Evolutionary conservation across 2,113 vertebrate genomes (phyloP).

Genomic region (Stercorarius parasiticus): DNA sequence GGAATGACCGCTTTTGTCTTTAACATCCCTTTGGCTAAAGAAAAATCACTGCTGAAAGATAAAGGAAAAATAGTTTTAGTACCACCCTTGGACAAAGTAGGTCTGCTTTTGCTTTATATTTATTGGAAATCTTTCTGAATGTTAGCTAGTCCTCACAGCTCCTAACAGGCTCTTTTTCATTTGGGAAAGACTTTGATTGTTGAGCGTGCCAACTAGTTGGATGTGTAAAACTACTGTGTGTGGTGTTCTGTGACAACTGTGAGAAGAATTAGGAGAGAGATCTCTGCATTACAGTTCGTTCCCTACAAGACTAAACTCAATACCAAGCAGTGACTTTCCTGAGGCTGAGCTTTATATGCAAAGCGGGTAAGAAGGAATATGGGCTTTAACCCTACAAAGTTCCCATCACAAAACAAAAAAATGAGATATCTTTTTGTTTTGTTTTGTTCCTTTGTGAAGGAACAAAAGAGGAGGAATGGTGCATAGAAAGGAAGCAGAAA

Average conservation of each 20-base stretch:
- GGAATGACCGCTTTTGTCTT: neutral
- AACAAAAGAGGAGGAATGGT: neutral
- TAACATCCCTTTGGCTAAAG: neutral
- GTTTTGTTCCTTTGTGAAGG: too few relatives aligned
- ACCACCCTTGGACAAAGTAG: neutral
- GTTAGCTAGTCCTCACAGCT: neutral
- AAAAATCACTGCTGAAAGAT: neutral
- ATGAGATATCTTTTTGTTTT: neutral
- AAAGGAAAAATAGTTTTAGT: neutral
- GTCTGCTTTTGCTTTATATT: neutral
- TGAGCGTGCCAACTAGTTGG: neutral
- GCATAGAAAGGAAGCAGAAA: neutral
- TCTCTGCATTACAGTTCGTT: neutral
- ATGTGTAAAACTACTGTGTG: neutral
- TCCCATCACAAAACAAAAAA: accelerated
- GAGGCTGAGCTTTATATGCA: neutral
- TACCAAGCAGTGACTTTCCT: neutral
- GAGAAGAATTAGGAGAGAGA: neutral
- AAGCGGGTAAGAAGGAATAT: neutral
- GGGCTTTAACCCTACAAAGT: neutral
- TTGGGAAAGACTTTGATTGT: neutral
- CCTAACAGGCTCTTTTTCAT: neutral
- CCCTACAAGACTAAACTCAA: neutral
- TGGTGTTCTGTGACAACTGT: neutral
- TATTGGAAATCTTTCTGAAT: neutral